Base-by-base conservation (phyloP, 2,113 vertebrate genomes). In the Perca flavescens region DNA sequence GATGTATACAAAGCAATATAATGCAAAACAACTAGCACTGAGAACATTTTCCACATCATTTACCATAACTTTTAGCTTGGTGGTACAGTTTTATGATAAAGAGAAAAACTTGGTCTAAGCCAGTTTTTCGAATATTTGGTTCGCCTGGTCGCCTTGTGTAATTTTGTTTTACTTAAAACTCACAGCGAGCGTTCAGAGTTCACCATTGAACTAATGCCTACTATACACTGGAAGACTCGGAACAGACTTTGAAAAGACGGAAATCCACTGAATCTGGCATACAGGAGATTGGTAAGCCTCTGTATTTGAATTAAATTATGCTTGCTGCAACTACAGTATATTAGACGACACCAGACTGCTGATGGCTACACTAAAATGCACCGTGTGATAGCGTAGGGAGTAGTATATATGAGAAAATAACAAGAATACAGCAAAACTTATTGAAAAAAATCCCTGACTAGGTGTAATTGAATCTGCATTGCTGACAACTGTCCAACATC, bases 391-490 rank as follows among this genome's bases (percentile, higher is more conserved):
- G 64, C 5, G 31, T 0, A 60, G 58, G n/a, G 57, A 85, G 71
- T 64, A 79, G 82, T 34, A 13, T 70, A 5, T 72, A 40, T 52
- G 40, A 54, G 61, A 46, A 78, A 78, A n/a, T 60, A 65, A 49
- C 49, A 62, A 34, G 19, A 78, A 52, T 36, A 81, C 40, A 78
- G 61, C 15, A 64, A 64, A 86, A 86, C 66, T 50, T 12, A 73
- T 43, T 43, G 4, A 47, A 47, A 17, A 3, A 74, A 65, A 57
- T 62, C 40, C 49, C 74, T 68, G 68, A 76, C 46, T 28, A 11
- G 28, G n/a, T 78, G 84, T 65, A 82, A 91, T 71, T 77, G 11
- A 84, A 85, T 89, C 77, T 57, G 12, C 31, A 49, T 36, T 65
- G 72, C 77, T 84, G 89, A 87, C 63, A 25, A 6, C 47, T 61